Percentiles rank a stretch among this genome's conserved stretches.
Conservation (phyloP, 2,888 invertebrate genomes). For the Phengaris alcon region DNA sequence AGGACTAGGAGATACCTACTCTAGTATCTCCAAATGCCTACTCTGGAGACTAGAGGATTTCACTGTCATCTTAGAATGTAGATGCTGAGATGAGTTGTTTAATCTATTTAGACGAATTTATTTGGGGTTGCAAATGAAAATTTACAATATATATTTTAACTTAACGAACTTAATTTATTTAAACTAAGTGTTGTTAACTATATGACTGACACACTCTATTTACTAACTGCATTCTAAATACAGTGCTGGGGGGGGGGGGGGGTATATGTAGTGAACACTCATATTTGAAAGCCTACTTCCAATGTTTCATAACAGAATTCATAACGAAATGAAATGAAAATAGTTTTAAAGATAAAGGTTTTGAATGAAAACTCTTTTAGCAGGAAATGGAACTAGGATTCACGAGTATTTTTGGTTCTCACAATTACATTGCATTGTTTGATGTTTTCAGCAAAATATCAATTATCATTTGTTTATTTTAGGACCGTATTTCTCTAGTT, state of each 20-base stretch:
- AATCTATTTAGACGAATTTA: not conserved
- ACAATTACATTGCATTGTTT: constrained; percentile 2
- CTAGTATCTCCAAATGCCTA: no score
- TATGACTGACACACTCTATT: not conserved
- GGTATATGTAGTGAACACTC: not conserved
- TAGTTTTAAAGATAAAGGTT: constrained; percentile 8
- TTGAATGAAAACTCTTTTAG: constrained; percentile 4
- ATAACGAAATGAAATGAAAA: constrained; percentile 23
- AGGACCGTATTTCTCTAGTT: not conserved
- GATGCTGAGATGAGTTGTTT: not conserved
- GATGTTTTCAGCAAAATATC: not conserved
- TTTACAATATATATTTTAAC: no score
- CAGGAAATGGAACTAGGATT: not conserved
- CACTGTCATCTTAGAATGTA: not conserved
- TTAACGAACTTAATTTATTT: no score
- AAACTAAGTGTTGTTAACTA: no score
- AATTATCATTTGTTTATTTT: not conserved
- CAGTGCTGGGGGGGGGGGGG: not conserved
- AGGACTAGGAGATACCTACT: not conserved
- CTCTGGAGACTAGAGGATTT: not conserved
- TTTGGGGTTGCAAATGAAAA: no score
- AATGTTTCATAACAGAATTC: not conserved
- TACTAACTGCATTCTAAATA: not conserved
- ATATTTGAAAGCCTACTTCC: constrained; percentile 6
- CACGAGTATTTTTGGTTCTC: not conserved